Percentiles rank a stretch among this genome's conserved stretches.
Conservation (phyloP, 1,140 invertebrate genomes). For the Oncopodura yosiiana region DNA sequence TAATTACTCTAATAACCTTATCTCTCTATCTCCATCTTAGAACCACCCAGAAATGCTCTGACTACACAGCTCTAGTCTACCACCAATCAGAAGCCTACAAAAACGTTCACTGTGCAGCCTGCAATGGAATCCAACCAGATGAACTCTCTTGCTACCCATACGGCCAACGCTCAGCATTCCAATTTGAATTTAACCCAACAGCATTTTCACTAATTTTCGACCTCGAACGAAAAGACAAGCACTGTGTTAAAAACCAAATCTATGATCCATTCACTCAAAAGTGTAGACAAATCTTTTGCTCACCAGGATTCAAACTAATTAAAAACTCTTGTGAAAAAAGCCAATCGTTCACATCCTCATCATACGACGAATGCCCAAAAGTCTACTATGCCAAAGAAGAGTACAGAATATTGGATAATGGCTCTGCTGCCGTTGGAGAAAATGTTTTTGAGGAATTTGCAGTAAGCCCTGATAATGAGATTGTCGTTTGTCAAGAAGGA, state of each 20-base stretch:
- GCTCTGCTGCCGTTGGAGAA: no score
- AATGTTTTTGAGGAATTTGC: no score
- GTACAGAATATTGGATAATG: slow-evolving; percentile 40
- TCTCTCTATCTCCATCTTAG: no score
- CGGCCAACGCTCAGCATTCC: slow-evolving; percentile 25
- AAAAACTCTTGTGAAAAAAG: not conserved
- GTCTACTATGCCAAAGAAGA: slow-evolving; percentile 42
- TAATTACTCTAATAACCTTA: no score
- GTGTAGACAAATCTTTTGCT: slow-evolving; percentile 42
- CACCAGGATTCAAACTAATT: slow-evolving; percentile 20
- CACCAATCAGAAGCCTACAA: no score
- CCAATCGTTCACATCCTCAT: not conserved
- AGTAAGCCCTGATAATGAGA: no score
- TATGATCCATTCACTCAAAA: slow-evolving; percentile 48
- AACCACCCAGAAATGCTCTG: no score
- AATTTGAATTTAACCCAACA: slow-evolving; percentile 40
- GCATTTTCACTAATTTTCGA: slow-evolving; percentile 47
- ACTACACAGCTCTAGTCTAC: no score
- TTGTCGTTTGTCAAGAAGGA: no score
- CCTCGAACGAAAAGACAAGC: no score
- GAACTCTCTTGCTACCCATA: slow-evolving; percentile 37
- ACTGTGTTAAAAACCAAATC: slow-evolving; percentile 36
- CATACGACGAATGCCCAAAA: slow-evolving; percentile 38
- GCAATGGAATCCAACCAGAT: slow-evolving; percentile 42
- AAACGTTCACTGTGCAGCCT: slow-evolving; percentile 50